phyloP scores from a whole-genome alignment of 2,797 vertebrate genomes.

The Natrix natrix region DNA sequence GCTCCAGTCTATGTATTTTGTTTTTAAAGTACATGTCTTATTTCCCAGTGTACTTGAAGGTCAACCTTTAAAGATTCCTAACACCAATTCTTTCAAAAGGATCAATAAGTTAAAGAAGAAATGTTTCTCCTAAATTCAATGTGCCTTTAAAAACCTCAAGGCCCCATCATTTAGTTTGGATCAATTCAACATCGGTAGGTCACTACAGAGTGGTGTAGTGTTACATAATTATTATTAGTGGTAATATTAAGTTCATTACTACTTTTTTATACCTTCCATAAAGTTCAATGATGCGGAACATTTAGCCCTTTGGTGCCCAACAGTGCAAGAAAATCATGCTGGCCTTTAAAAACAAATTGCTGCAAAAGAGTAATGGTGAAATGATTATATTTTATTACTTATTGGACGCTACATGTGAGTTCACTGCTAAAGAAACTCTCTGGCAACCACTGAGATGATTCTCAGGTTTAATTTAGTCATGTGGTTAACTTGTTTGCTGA shows the following conservation, averaged over 20 bases:
- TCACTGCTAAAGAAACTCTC: background rate
- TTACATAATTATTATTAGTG: conserved; percentile 35
- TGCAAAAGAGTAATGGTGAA: conserved; percentile 14
- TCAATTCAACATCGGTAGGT: conserved; percentile 41
- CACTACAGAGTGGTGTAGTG: conserved; percentile 27
- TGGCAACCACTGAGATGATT: conserved; percentile 8
- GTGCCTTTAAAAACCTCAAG: conserved; percentile 47
- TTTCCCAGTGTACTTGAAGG: background rate
- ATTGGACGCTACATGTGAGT: background rate
- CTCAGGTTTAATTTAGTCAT: conserved; percentile 12
- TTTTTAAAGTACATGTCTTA: background rate
- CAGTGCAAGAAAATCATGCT: conserved; percentile 60
- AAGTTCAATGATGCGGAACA: conserved; percentile 63
- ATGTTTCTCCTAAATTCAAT: conserved; percentile 29
- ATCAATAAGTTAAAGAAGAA: conserved; percentile 10
- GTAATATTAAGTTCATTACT: conserved; percentile 57
- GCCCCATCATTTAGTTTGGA: conserved; percentile 54
- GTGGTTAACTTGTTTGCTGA: conserved; percentile 22
- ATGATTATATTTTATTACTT: conserved; percentile 10
- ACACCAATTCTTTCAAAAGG: conserved; percentile 3
- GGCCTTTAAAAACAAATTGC: conserved; percentile 45
- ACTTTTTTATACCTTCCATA: conserved; percentile 62
- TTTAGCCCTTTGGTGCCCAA: conserved; percentile 64
- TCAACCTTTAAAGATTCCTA: conserved; percentile 39
- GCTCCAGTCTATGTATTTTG: background rate